Evolutionary conservation across 2,797 vertebrate genomes (phyloP).

Genomic region (Vespertilio murinus): DNA sequence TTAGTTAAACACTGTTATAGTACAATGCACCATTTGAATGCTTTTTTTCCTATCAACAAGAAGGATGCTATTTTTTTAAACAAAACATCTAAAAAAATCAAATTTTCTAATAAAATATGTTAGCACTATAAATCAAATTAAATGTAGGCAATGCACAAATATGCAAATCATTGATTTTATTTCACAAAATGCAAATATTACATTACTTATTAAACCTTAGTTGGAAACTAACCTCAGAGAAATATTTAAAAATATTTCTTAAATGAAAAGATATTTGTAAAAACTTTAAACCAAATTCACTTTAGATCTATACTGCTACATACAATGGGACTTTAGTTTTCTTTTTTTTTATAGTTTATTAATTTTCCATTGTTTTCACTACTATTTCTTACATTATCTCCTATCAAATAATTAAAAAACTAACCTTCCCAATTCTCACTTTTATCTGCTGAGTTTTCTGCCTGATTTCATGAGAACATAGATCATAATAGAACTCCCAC

Average conservation of each 20-base stretch:
- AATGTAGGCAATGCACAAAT: not conserved
- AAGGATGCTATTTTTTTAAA: not conserved
- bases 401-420: not conserved
- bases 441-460: not conserved
- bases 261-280: not conserved
- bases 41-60: not conserved
- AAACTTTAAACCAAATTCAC: not conserved
- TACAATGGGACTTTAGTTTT: not conserved
- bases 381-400: not conserved
- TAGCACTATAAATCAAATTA: conserved; percentile 24
- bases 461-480: not conserved
- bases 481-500: not conserved
- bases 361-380: not conserved
- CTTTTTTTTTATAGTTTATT: not conserved
- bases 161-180: not conserved
- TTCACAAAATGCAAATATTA: not conserved
- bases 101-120: not conserved
- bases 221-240: not conserved
- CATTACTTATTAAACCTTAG: conserved; percentile 13
- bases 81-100: conserved; percentile 31
- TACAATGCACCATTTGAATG: not conserved
- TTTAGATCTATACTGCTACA: not conserved
- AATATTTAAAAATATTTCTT: not conserved
- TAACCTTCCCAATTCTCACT: not conserved
- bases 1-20: not conserved